Conservation (phyloP, 1,140 invertebrate species). For the Pseudomyrmex sp. region DNA sequence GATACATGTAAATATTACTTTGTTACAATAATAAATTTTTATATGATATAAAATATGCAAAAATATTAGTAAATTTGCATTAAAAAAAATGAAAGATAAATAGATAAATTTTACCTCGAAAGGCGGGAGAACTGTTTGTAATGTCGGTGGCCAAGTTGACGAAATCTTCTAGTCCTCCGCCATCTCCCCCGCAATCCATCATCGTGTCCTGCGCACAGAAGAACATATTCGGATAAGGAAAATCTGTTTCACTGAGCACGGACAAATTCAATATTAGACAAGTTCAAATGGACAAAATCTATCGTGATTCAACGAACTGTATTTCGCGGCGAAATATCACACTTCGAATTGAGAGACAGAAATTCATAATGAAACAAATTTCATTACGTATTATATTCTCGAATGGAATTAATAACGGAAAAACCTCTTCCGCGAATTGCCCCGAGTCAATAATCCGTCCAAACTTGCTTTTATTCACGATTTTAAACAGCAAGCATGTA, state of each 20-base stretch:
- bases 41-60: too few relatives aligned
- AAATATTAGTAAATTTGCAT: too few relatives aligned
- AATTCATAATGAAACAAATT: conserved; percentile 5
- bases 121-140: conserved; percentile 72
- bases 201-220: conserved; percentile 74
- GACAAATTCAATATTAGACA: not conserved
- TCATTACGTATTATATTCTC: not conserved
- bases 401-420: not conserved
- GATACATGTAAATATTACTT: too few relatives aligned
- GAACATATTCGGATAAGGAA: conserved; percentile 40
- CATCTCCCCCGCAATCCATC: conserved; percentile 77
- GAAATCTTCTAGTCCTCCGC: conserved; percentile 70
- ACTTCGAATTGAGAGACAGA: too few relatives aligned
- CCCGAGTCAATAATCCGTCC: not conserved
- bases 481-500: not conserved
- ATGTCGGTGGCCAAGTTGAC: conserved; percentile 72
- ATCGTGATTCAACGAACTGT: not conserved
- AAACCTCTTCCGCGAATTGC: not conserved
- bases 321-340: too few relatives aligned
- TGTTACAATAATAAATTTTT: too few relatives aligned
- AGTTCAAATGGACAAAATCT: conserved; percentile 14
- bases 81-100: not conserved
- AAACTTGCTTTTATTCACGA: not conserved
- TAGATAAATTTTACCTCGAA: conserved; percentile 75
- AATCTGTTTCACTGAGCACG: conserved; percentile 1